These are phyloP conservation scores for Geococcyx californianus DNA, from an alignment of 2,113 vertebrate species.

Conservation along the genomic window DNA sequence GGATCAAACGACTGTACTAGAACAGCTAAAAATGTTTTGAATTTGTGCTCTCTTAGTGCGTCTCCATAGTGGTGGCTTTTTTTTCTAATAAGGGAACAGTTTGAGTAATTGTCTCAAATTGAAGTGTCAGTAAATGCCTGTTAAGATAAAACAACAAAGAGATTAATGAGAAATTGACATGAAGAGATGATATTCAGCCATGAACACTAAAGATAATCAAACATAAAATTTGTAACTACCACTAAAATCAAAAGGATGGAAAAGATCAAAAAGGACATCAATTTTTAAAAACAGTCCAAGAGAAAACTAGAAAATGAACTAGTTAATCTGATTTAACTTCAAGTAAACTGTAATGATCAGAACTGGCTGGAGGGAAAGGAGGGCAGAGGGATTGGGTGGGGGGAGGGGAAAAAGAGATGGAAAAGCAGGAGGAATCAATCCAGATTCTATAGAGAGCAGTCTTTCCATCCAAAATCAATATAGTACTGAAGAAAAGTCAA, in stretches of 20 bases:
- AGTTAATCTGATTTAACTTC: constrained; percentile 14
- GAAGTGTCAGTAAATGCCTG: background rate
- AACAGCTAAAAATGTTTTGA: background rate
- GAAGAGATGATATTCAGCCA: background rate
- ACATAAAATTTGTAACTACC: background rate
- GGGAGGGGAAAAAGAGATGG: background rate
- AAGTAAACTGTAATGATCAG: background rate
- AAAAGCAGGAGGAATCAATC: background rate
- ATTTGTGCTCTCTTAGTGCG: background rate
- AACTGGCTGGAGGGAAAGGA: background rate
- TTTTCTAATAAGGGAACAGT: background rate
- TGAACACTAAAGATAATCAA: background rate
- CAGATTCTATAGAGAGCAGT: background rate
- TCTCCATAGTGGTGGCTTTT: background rate
- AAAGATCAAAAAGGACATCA: background rate
- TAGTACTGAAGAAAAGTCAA: background rate
- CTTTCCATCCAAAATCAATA: background rate
- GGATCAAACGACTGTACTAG: background rate
- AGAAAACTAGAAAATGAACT: constrained; percentile 1
- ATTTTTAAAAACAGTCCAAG: background rate
- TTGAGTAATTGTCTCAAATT: background rate
- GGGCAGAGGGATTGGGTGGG: background rate
- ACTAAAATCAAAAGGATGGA: background rate
- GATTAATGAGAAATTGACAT: background rate
- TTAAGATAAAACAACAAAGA: background rate